Evolutionary conservation across 1,140 invertebrate genomes (phyloP).

Genomic region (Holotrichia oblita): DNA sequence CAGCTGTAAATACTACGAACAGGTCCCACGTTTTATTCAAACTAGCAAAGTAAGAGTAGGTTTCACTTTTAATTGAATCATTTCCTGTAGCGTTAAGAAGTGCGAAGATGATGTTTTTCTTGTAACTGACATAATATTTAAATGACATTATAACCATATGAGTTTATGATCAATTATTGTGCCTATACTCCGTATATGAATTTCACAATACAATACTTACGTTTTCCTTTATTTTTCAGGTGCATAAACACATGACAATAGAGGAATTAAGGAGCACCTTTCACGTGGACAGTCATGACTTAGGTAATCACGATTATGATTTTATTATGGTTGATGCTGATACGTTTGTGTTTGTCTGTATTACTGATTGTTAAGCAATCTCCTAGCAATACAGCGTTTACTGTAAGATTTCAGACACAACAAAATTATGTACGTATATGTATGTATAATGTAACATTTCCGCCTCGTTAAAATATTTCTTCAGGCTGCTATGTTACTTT

Average conservation of each 20-base stretch:
- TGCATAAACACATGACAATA: constrained; percentile 85
- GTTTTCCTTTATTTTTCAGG: constrained; percentile 66
- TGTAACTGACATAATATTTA: constrained; percentile 32
- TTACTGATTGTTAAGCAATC: background rate
- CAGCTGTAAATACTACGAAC: background rate
- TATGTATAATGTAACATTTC: constrained; percentile 49
- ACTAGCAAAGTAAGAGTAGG: constrained; percentile 20
- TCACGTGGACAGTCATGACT: constrained; percentile 78
- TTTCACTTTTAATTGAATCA: constrained; percentile 40
- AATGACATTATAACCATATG: background rate
- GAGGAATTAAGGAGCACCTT: constrained; percentile 83
- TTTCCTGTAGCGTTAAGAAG: background rate
- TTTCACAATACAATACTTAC: background rate
- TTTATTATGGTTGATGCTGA: background rate
- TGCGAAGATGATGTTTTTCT: constrained; percentile 6
- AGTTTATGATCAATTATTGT: background rate
- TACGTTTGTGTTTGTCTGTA: background rate
- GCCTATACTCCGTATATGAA: background rate
- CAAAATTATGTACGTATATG: constrained; percentile 41
- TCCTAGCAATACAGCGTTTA: background rate
- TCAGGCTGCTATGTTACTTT: constrained; percentile 56
- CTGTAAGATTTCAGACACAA: constrained; percentile 1
- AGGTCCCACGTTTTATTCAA: background rate
- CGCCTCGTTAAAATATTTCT: constrained; percentile 41
- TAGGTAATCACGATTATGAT: constrained; percentile 65